Evolutionary conservation across 2,113 vertebrate genomes (phyloP).

Genomic region (Odocoileus virginianus): DNA sequence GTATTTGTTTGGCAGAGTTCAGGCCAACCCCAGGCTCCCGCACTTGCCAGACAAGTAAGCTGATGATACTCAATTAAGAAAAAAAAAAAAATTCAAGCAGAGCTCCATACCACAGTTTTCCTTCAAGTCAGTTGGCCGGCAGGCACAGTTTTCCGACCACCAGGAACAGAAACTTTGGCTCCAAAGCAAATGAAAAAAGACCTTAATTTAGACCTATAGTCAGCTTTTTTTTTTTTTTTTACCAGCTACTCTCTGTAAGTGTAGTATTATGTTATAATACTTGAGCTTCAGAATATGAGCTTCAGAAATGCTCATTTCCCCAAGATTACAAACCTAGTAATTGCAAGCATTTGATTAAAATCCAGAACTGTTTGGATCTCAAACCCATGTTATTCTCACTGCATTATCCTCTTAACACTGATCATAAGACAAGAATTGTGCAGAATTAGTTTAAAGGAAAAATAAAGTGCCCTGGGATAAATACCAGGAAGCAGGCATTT

Average conservation of each 20-base stretch:
- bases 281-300: not conserved
- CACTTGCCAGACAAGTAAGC: constrained; percentile 83
- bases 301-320: not conserved
- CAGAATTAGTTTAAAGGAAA: not conserved
- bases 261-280: not conserved
- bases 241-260: not conserved
- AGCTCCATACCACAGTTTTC: constrained; percentile 82
- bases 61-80: constrained; percentile 65
- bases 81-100: constrained; percentile 78
- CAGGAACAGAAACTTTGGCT: constrained; percentile 84
- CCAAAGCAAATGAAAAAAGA: constrained; percentile 78
- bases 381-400: not conserved
- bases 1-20: constrained; percentile 72
- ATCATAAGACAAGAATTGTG: not conserved
- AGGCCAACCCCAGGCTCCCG: constrained; percentile 76
- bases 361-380: not conserved
- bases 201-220: not conserved
- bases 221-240: not conserved
- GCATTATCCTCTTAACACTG: not conserved
- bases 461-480: not conserved
- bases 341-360: not conserved
- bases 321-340: not conserved
- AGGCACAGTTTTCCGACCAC: constrained; percentile 72
- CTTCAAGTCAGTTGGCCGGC: constrained; percentile 75
- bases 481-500: not conserved